A percentile compares a stretch with the other conserved stretches of the same genome.
Evolutionary conservation across 2,797 vertebrate genomes (phyloP).

Genomic region (Esox lucius): DNA sequence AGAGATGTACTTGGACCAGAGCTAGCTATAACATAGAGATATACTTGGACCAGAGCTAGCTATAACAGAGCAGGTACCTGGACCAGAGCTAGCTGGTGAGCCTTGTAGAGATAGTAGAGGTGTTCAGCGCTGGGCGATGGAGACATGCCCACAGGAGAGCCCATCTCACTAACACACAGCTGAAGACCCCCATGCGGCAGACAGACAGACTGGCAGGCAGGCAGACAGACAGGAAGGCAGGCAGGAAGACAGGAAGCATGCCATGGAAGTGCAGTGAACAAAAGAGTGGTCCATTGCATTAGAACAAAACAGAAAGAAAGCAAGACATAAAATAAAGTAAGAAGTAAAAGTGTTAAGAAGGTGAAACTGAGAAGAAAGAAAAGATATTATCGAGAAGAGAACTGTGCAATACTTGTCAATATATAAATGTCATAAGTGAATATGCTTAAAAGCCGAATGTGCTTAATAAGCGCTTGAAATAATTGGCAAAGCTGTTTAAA

Average conservation of each 20-base stretch:
- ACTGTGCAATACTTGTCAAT: not conserved
- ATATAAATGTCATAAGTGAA: no score
- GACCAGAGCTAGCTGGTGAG: constrained; percentile 52
- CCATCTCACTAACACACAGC: constrained; percentile 54
- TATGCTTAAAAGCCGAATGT: no score
- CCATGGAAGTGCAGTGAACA: not conserved
- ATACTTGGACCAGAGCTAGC: not conserved
- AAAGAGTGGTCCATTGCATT: not conserved
- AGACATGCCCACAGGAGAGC: constrained; percentile 20
- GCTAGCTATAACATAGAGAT: not conserved
- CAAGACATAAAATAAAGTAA: not conserved
- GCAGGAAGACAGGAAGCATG: not conserved
- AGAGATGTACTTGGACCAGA: not conserved
- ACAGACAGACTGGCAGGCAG: not conserved
- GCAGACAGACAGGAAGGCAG: not conserved
- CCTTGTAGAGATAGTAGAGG: constrained; percentile 68
- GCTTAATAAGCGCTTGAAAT: not conserved
- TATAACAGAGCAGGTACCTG: not conserved
- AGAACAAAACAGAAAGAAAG: not conserved
- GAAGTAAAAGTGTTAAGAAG: not conserved
- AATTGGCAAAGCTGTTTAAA: not conserved
- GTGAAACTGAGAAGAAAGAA: not conserved
- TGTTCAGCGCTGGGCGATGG: constrained; percentile 67
- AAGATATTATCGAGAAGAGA: not conserved
- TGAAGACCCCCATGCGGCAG: constrained; percentile 30